Conservation (phyloP, 2,113 vertebrate genomes). For the Cyprinus carpio region DNA sequence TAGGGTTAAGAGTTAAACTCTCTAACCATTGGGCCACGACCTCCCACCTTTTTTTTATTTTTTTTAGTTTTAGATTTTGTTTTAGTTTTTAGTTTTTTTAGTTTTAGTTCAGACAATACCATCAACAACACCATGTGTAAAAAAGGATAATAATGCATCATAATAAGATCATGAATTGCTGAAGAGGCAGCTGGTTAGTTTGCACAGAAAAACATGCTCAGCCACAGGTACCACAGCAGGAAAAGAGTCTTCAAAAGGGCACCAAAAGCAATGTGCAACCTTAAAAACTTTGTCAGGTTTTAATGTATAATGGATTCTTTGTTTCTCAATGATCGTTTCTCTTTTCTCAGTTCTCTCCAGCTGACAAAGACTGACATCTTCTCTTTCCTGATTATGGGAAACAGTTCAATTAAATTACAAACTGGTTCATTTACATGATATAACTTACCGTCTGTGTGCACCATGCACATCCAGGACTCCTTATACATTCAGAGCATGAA, state of each 20-base stretch:
- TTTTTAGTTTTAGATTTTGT: too few relatives aligned
- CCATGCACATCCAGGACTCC: constrained; percentile 62
- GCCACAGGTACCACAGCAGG: constrained; percentile 25
- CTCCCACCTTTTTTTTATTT: too few relatives aligned
- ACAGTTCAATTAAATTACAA: not conserved
- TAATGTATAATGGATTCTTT: not conserved
- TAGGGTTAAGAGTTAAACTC: too few relatives aligned
- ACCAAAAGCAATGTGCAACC: not conserved
- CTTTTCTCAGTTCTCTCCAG: not conserved
- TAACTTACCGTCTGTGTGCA: constrained; percentile 57
- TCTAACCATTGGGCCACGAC: too few relatives aligned
- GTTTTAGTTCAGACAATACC: too few relatives aligned
- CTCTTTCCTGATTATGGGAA: not conserved
- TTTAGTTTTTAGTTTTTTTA: too few relatives aligned
- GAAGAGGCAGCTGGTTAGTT: not conserved
- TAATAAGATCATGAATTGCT: not conserved
- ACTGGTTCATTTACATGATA: not conserved
- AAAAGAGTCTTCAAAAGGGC: not conserved
- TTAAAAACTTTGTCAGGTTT: not conserved
- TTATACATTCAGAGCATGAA: constrained; percentile 59
- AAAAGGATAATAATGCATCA: not conserved
- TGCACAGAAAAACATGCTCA: constrained; percentile 1
- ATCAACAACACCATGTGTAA: not conserved
- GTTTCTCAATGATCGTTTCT: not conserved
- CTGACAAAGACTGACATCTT: not conserved